Evolutionary conservation across 2,888 invertebrate genomes (phyloP).

Genomic region (Parascotia fuliginaria): DNA sequence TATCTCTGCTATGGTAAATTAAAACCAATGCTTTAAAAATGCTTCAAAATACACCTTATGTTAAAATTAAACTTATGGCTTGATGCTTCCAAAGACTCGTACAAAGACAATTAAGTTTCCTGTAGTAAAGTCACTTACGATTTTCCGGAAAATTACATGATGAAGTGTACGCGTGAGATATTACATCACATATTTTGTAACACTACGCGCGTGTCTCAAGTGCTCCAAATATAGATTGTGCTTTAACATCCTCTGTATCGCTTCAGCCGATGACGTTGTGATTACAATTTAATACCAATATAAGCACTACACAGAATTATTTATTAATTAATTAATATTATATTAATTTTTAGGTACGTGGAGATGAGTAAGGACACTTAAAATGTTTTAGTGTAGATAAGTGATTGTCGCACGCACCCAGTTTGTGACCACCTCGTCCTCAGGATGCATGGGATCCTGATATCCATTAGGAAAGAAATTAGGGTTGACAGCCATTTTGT

Average conservation of each 20-base stretch:
- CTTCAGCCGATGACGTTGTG: slow-evolving; percentile 25
- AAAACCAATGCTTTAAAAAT: no score
- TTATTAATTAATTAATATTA: no score
- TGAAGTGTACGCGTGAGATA: slow-evolving; percentile 54
- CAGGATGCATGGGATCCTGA: slow-evolving; percentile 83
- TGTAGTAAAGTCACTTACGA: slow-evolving; percentile 49
- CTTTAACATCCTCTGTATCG: slow-evolving; percentile 45
- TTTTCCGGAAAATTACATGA: slow-evolving; percentile 55
- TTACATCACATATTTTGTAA: slow-evolving; percentile 81
- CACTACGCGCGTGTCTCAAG: slow-evolving; percentile 65
- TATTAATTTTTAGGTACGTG: no score
- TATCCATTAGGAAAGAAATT: slow-evolving; percentile 84
- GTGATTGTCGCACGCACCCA: slow-evolving; percentile 82
- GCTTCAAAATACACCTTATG: no score
- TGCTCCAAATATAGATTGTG: slow-evolving; percentile 71
- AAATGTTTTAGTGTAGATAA: slow-evolving; percentile 26
- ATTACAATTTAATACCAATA: slow-evolving; percentile 32
- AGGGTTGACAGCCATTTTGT: slow-evolving; percentile 74
- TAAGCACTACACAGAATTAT: slow-evolving; percentile 30
- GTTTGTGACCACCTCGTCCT: slow-evolving; percentile 86
- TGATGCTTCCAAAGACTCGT: neutral
- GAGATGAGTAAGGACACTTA: slow-evolving; percentile 23
- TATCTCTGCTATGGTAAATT: no score
- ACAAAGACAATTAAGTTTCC: slow-evolving; percentile 31
- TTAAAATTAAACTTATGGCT: neutral